Percentiles rank a stretch among this genome's conserved stretches.
These are phyloP conservation scores for Saccostrea glomerata DNA, from an alignment of 1,140 invertebrate genomes.

Conservation along the genomic window DNA sequence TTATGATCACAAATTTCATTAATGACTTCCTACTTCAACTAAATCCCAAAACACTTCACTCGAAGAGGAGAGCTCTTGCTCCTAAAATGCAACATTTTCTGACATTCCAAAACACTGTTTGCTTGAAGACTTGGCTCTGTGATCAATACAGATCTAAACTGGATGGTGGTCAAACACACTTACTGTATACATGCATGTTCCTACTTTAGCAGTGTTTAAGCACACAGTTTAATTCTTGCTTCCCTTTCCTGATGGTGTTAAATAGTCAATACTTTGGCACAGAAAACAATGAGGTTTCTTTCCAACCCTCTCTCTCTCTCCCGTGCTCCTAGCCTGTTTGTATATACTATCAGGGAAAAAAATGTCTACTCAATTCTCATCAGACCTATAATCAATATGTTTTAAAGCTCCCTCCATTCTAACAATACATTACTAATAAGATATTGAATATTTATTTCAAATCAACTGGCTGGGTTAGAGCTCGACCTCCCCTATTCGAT, in stretches of 20 bases:
- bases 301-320: background rate
- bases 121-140: slow-evolving; percentile 13
- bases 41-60: slow-evolving; percentile 23
- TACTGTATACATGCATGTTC: slow-evolving; percentile 6
- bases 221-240: slow-evolving; percentile 36
- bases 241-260: slow-evolving; percentile 26
- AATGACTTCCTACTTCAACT: slow-evolving; percentile 27
- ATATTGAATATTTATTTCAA: slow-evolving; percentile 39
- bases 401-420: slow-evolving; percentile 30
- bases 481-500: background rate
- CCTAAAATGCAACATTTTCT: slow-evolving; percentile 29
- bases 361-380: slow-evolving; percentile 38
- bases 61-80: background rate
- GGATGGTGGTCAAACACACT: slow-evolving; percentile 16
- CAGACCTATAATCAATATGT: slow-evolving; percentile 35
- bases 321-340: background rate
- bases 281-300: slow-evolving; percentile 12
- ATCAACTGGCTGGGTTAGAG: background rate
- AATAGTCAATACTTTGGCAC: slow-evolving; percentile 31
- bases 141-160: slow-evolving; percentile 21
- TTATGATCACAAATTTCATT: slow-evolving; percentile 30
- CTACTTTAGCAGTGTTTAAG: slow-evolving; percentile 20
- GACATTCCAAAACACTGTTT: slow-evolving; percentile 34
- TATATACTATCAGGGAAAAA: slow-evolving; percentile 37
- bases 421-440: slow-evolving; percentile 38